A percentile compares a stretch with the other conserved stretches of the same genome.
Evolutionary conservation across 2,797 vertebrate species (phyloP).

Genomic region (Peromyscus eremicus): DNA sequence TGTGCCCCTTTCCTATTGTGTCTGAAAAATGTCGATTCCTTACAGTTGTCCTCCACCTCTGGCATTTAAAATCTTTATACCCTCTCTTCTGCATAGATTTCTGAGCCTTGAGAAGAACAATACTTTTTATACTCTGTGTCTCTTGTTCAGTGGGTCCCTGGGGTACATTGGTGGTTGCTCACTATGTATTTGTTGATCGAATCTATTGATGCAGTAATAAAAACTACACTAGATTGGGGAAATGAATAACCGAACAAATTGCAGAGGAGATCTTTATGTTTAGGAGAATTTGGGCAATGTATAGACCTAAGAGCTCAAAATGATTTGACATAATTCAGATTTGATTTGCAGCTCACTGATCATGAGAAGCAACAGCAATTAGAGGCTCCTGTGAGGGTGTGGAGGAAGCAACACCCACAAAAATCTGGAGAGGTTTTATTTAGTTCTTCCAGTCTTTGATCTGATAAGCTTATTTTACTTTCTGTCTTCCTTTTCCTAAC

Average conservation of each 20-base stretch:
- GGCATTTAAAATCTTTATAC: not conserved
- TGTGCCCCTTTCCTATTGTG: not conserved
- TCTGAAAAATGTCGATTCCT: not conserved
- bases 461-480: not conserved
- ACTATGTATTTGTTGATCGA: conserved; percentile 18
- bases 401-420: not conserved
- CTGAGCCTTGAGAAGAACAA: not conserved
- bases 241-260: not conserved
- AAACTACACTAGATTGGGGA: not conserved
- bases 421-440: conserved; percentile 35
- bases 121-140: not conserved
- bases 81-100: not conserved
- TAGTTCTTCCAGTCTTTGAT: not conserved
- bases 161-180: not conserved
- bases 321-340: conserved; percentile 57
- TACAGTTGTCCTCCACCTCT: not conserved
- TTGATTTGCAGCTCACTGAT: conserved; percentile 30
- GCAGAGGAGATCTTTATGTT: not conserved
- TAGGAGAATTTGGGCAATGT: conserved; percentile 2
- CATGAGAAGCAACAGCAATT: not conserved
- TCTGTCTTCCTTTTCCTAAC: not conserved
- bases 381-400: not conserved
- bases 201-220: not conserved
- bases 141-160: not conserved
- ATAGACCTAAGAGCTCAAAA: conserved; percentile 12